These are phyloP conservation scores for Zaprionus camerounensis DNA, from an alignment of 1,140 invertebrate species.

Conservation along the genomic window DNA sequence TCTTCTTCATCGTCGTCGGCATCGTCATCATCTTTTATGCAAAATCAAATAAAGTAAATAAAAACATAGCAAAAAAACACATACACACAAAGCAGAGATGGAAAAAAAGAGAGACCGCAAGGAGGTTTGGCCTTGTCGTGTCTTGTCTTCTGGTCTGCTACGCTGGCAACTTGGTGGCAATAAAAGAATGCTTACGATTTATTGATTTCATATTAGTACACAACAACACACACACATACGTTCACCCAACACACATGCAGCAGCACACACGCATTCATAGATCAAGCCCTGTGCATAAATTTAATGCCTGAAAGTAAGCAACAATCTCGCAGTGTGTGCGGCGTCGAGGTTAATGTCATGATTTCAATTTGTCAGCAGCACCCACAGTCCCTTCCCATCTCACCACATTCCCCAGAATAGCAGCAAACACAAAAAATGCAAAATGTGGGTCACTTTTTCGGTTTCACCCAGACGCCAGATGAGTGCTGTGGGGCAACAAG, in stretches of 20 bases:
- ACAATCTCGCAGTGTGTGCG: constrained; percentile 39
- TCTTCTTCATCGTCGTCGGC: constrained; percentile 8
- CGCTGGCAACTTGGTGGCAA: constrained; percentile 48
- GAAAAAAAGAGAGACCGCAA: constrained; percentile 9
- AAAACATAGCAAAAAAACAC: constrained; percentile 49
- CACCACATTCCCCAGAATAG: neutral
- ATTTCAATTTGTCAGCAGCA: constrained; percentile 66
- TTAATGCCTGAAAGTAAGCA: constrained; percentile 70
- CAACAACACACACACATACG: constrained; percentile 33
- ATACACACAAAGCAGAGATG: neutral
- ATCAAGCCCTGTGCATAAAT: constrained; percentile 59
- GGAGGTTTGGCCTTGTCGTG: constrained; percentile 16
- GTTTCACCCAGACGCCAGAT: constrained; percentile 21
- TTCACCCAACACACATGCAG: neutral
- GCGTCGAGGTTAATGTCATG: constrained; percentile 66
- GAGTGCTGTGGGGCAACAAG: neutral
- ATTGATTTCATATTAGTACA: constrained; percentile 78
- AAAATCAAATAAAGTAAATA: constrained; percentile 74
- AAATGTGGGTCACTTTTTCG: constrained; percentile 49
- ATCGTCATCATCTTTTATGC: constrained; percentile 71
- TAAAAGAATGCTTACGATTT: constrained; percentile 74
- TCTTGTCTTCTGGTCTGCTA: constrained; percentile 30
- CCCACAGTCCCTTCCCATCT: constrained; percentile 1
- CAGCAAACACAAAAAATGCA: constrained; percentile 19
- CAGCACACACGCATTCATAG: constrained; percentile 25